phyloP scores from a whole-genome alignment of 2,113 vertebrate genomes.

The Pontoporia blainvillei region DNA sequence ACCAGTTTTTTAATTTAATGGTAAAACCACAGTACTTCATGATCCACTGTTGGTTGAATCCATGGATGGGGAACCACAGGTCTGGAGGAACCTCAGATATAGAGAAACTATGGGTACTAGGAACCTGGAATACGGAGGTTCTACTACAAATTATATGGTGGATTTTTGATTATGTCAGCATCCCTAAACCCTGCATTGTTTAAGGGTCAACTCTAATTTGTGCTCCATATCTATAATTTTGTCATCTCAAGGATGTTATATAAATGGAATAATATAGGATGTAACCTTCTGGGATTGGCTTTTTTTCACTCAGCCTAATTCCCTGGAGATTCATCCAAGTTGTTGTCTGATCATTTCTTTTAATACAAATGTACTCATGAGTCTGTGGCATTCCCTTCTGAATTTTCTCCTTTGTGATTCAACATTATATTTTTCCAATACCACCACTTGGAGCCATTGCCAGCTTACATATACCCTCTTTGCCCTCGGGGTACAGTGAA shows the following conservation, averaged over 20 bases:
- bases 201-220: not conserved
- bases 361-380: not conserved
- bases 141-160: not conserved
- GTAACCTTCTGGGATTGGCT: not conserved
- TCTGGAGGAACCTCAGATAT: accelerated
- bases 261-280: not conserved
- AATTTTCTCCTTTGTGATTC: not conserved
- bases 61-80: not conserved
- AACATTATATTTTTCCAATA: not conserved
- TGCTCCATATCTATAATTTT: not conserved
- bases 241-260: not conserved
- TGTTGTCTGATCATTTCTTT: not conserved
- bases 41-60: not conserved
- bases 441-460: not conserved
- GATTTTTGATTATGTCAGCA: not conserved
- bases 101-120: not conserved
- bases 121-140: not conserved
- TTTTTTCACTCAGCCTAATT: not conserved
- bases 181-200: not conserved
- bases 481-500: not conserved
- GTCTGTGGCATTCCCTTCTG: not conserved
- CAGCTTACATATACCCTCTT: not conserved
- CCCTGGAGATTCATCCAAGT: not conserved
- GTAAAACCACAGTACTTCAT: not conserved
- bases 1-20: not conserved